Evolutionary conservation across 2,113 vertebrate species (phyloP), one percentile per base, ranked within the genome.

Genomic region (Gila orcuttii): DNA sequence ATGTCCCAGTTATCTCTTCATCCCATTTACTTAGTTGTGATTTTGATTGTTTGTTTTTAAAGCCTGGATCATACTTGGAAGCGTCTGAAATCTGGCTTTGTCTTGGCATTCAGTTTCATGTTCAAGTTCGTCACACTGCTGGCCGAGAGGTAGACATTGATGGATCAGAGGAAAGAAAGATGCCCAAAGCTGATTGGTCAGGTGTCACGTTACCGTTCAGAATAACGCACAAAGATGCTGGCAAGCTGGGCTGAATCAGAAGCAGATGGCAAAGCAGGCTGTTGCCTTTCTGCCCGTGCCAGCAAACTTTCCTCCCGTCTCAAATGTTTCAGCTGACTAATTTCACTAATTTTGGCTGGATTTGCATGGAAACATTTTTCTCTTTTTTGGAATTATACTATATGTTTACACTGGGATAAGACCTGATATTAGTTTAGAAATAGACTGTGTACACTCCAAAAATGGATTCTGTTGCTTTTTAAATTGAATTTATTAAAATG

Each of bases 241-340:
- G 83, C 87, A 85, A 89, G 91, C 90, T 86, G 87, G 64, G 83
- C 90, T 81, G 84, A 92, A 93, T 91, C 90, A 87, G 89, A 79
- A 90, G 84, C 94, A 94, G 93, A 93, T 92, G 92, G 92, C 62
- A 64, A 64, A 77, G 82, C 88, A 25, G 90, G 74, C 90, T 91
- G 92, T 85, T 87, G 83, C 78, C 86, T 86, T 80, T 87, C 55
- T 79, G 76, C 80, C 73, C 28, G 52, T 88, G 90, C 90, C 91
- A 91, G 77, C 83, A 90, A 91, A 88, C 83, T 36, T 89, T 91
- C 31, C 57, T 12, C 87, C 85, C 47, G 36, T 90, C 79, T 85
- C 84, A 82, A 71, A 81, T 76, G 74, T 86, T 83, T 86, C 84
- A 87, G 81, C 23, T 47, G 79, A 69, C 62, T 82, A 52, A 69